Evolutionary conservation across 2,888 invertebrate species (phyloP).

Genomic region (Cataglyphis rosenhaueri): DNA sequence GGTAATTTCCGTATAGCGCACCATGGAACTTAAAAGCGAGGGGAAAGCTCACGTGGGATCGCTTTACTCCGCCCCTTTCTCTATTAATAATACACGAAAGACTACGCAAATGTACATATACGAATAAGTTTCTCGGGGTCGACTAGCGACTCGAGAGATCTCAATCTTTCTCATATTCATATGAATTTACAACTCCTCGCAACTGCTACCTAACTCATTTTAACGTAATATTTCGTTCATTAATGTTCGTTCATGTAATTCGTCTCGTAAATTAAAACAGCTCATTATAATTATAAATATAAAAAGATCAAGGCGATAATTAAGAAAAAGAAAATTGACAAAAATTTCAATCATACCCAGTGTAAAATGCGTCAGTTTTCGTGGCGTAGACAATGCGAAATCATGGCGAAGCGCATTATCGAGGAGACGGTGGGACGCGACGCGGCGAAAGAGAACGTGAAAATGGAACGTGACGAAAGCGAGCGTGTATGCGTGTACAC

Average conservation of each 20-base stretch:
- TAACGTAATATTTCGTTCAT: not conserved
- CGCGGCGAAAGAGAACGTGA: slow-evolving; percentile 61
- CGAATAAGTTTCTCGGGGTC: slow-evolving; percentile 10
- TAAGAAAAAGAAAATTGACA: not conserved
- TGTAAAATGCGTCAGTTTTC: not conserved
- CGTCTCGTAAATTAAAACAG: not conserved
- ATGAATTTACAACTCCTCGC: not conserved
- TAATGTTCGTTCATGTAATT: not conserved
- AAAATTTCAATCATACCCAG: not conserved
- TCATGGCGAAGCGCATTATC: slow-evolving; percentile 79
- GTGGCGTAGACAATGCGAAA: slow-evolving; percentile 73
- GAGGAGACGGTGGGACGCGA: slow-evolving; percentile 67
- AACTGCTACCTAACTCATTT: not conserved
- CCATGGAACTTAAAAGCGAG: slow-evolving; percentile 61
- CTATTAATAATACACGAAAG: slow-evolving; percentile 68
- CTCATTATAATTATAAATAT: not conserved
- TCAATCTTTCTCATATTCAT: not conserved
- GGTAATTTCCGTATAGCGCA: slow-evolving; percentile 57
- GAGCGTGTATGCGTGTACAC: not conserved
- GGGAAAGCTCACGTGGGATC: slow-evolving; percentile 68
- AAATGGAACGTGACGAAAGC: slow-evolving; percentile 47
- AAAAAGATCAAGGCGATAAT: not conserved
- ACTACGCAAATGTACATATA: slow-evolving; percentile 35
- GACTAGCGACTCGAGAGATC: not conserved
- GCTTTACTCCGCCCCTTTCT: slow-evolving; percentile 69